phyloP scores from a whole-genome alignment of 2,113 vertebrate genomes.

The Campylomormyrus numenius region DNA sequence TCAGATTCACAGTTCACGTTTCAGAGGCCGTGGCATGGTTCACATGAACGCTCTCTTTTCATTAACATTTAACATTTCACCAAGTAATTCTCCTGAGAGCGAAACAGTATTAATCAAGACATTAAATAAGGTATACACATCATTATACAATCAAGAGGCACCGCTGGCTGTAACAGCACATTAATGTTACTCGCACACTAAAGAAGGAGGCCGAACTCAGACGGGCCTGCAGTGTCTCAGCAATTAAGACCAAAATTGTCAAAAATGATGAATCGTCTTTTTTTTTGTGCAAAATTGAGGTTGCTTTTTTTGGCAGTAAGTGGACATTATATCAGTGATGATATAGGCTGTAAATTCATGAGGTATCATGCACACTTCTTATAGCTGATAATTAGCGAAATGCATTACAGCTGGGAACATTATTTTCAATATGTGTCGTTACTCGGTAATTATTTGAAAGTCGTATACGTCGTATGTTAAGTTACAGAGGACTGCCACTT shows the following conservation, averaged over 20 bases:
- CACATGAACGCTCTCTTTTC: not conserved
- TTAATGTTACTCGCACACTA: not conserved
- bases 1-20: not conserved
- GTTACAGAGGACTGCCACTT: not conserved
- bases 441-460: not conserved
- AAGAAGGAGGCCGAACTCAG: not conserved
- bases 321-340: not conserved
- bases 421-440: not conserved
- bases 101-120: not conserved
- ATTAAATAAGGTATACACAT: not conserved
- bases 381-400: not conserved
- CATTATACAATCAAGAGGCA: not conserved
- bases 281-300: not conserved
- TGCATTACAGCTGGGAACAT: not conserved
- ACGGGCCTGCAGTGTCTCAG: constrained; percentile 10
- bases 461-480: not conserved
- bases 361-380: not conserved
- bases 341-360: not conserved
- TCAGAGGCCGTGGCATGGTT: not conserved
- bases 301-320: not conserved
- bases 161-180: not conserved
- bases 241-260: not conserved
- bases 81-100: not conserved
- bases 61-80: constrained; percentile 12
- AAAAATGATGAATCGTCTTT: not conserved